Base-by-base conservation (phyloP, 2,113 vertebrate species). In the Pseudorasbora parva region DNA sequence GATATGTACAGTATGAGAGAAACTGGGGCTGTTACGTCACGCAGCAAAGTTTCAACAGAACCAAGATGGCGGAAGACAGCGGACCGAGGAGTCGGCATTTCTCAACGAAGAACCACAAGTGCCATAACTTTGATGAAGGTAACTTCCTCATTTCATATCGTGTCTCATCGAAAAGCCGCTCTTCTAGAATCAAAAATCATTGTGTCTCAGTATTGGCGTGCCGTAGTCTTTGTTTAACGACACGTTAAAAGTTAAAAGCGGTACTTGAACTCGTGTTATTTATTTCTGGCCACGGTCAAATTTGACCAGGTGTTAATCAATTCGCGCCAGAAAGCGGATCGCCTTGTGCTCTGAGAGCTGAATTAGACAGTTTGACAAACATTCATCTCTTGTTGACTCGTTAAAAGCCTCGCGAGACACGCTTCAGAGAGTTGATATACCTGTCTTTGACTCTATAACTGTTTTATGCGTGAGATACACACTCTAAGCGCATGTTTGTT, bases 11-110 rank as follows among this genome's bases (percentile, higher is more conserved):
- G 79, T 72, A 68, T 41, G 92, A 86, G 93, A 90, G 92, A 92
- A 79, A 81, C 19, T 90, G 91, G 91, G 45, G 78, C 60, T 79
- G 90, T 51, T 92, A 95, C 94, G 94, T 95, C 93, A 94, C 72
- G 89, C 90, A 88, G 80, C 76, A 91, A 93, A 94, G 93, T 92
- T 94, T 93, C 94, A 93, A 91, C 86, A 91, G 47, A 25, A 92
- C 93, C 96, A 97, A 98, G 96, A 98, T 98, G 97, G 97, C 97
- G 96, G 96, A 95, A 90, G 94, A 94, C 93, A 94, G 95, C 92
- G 95, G 95, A 92, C 81, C 90, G 90, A 91, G 93, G 92, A 92
- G 59, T 89, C 91, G 92, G 84, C 92, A 89, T 88, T 91, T 90
- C 89, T 89, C 92, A 75, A 90, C 88, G 43, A 81, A 85, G 43